phyloP scores from a whole-genome alignment of 2,888 invertebrate species.

The Helicoverpa assulta region DNA sequence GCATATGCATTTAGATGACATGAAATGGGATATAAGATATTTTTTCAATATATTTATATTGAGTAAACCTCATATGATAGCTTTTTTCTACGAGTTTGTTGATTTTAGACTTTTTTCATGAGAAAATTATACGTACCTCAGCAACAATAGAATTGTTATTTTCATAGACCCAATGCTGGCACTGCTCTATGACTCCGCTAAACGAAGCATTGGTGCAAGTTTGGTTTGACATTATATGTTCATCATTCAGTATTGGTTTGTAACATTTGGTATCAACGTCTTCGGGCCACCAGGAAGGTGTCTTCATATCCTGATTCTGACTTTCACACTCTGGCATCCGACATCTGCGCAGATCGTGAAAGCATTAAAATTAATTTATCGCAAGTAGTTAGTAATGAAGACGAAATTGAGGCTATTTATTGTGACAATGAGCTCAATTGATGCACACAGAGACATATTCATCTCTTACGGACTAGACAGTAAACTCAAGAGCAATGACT shows the following conservation, averaged over 20 bases:
- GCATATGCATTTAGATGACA: no score
- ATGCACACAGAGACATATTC: slow-evolving; percentile 37
- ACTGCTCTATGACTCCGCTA: slow-evolving; percentile 70
- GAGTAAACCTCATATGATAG: no score
- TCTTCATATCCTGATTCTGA: slow-evolving; percentile 37
- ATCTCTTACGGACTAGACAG: slow-evolving; percentile 2
- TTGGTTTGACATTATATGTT: slow-evolving; percentile 59
- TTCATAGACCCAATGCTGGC: slow-evolving; percentile 81
- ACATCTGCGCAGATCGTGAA: slow-evolving; percentile 70
- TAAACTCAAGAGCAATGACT: background rate
- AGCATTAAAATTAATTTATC: slow-evolving; percentile 6
- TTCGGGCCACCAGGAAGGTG: slow-evolving; percentile 80
- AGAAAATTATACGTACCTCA: slow-evolving; percentile 66
- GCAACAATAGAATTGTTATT: slow-evolving; percentile 78
- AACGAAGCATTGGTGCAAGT: slow-evolving; percentile 76
- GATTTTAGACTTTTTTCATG: background rate
- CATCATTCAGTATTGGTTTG: slow-evolving; percentile 70
- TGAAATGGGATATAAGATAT: no score
- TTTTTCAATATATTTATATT: no score
- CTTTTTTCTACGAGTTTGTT: no score
- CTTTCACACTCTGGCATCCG: slow-evolving; percentile 78
- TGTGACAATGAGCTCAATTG: slow-evolving; percentile 57
- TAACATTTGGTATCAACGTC: slow-evolving; percentile 74
- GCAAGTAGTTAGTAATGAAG: slow-evolving; percentile 2
- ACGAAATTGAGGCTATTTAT: slow-evolving; percentile 30